Evolutionary conservation across 2,113 vertebrate genomes (phyloP).

Genomic region (Terrapene triunguis): DNA sequence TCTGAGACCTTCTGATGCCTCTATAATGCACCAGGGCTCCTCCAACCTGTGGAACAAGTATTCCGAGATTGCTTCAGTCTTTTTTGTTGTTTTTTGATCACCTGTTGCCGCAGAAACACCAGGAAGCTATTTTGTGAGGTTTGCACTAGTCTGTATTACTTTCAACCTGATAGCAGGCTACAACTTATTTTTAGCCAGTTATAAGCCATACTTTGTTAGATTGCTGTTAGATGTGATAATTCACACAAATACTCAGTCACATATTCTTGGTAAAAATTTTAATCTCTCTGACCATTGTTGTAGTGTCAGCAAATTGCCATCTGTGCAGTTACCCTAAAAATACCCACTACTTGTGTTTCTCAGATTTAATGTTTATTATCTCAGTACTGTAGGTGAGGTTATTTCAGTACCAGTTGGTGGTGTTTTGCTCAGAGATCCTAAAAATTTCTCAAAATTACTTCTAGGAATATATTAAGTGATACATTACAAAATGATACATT

Average conservation of each 20-base stretch:
- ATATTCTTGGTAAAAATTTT: neutral
- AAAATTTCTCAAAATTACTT: slow-evolving; percentile 19
- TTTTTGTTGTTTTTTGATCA: neutral
- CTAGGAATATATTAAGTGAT: neutral
- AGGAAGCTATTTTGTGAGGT: neutral
- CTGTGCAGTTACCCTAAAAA: neutral
- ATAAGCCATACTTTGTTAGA: neutral
- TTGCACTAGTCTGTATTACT: neutral
- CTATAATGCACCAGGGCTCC: neutral
- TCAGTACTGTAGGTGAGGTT: neutral
- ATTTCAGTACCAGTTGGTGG: slow-evolving; percentile 23
- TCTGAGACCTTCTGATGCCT: neutral
- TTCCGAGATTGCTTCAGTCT: neutral
- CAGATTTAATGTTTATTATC: slow-evolving; percentile 17
- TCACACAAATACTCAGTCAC: neutral
- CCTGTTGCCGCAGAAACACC: neutral
- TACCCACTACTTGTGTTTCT: neutral
- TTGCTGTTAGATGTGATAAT: neutral
- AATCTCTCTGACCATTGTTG: neutral
- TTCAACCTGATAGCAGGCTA: neutral
- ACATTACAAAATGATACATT: neutral
- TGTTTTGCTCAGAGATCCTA: slow-evolving; percentile 10
- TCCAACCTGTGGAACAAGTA: neutral
- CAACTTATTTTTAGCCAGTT: neutral
- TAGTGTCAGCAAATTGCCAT: slow-evolving; percentile 6